Conservation (phyloP, 2,888 invertebrate species). For the Drosophila pseudotalamancana region DNA sequence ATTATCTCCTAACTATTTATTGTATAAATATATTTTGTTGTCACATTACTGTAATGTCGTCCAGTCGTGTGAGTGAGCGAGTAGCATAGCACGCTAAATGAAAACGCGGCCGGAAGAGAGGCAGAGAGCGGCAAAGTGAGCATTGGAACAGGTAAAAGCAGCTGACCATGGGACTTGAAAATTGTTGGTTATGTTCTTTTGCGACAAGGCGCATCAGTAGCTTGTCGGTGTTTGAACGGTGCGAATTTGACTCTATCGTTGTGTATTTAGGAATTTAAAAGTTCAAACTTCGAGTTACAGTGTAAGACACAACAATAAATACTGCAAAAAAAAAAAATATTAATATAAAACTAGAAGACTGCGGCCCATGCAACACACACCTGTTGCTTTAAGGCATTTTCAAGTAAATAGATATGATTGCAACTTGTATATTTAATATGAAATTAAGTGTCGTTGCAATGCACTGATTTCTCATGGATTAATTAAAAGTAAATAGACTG, state of each 20-base stretch:
- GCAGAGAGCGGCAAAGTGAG: constrained; percentile 3
- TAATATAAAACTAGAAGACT: too few species aligned
- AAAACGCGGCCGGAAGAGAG: constrained; percentile 1
- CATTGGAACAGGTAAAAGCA: constrained; percentile 45
- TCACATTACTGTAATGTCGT: too few species aligned
- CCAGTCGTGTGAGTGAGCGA: background rate
- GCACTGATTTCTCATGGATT: constrained; percentile 12
- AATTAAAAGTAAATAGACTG: constrained; percentile 34
- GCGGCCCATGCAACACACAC: background rate
- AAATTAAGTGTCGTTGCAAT: constrained; percentile 15
- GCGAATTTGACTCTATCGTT: constrained; percentile 9
- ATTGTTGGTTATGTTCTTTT: constrained; percentile 32
- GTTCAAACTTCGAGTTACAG: background rate
- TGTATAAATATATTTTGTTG: too few species aligned
- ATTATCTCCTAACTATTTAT: too few species aligned
- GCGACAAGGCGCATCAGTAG: constrained; percentile 31
- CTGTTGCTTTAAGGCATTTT: background rate
- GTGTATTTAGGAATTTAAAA: background rate
- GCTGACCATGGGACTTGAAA: constrained; percentile 40
- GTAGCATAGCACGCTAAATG: background rate
- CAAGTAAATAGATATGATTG: background rate
- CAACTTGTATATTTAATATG: background rate
- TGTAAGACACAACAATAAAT: background rate
- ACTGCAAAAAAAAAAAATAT: constrained; percentile 15
- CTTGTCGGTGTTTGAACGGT: constrained; percentile 24